Evolutionary conservation across 2,113 vertebrate species (phyloP).

Genomic region (Anarrhichthys ocellatus): DNA sequence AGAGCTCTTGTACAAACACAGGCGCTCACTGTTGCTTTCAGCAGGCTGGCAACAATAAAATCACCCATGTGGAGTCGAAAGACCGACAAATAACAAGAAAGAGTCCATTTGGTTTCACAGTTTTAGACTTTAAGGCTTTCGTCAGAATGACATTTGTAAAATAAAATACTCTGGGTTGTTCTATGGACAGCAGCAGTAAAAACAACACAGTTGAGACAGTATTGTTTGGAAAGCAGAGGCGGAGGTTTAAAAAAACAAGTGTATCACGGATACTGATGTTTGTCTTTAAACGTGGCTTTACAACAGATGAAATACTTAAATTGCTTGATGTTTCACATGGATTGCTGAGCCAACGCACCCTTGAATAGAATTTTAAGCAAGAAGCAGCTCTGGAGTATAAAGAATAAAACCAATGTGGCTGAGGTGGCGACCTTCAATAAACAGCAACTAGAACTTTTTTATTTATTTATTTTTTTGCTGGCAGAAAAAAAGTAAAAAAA

Average conservation of each 20-base stretch:
- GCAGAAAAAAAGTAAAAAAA: no score
- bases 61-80: background rate
- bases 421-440: no score
- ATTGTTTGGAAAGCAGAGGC: background rate
- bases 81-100: background rate
- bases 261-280: background rate
- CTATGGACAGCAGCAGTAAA: background rate
- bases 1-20: background rate
- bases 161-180: background rate
- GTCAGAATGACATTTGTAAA: background rate
- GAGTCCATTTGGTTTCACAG: background rate
- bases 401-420: no score
- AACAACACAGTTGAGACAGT: background rate
- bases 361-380: no score
- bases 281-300: no score
- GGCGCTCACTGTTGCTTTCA: conserved; percentile 6
- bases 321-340: background rate
- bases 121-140: background rate
- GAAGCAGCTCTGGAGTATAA: no score
- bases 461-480: no score
- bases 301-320: no score
- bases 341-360: no score
- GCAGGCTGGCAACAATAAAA: background rate
- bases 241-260: no score
- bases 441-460: no score